Evolutionary conservation across 2,797 vertebrate genomes (phyloP).

Genomic region (Clarias platycephalus): DNA sequence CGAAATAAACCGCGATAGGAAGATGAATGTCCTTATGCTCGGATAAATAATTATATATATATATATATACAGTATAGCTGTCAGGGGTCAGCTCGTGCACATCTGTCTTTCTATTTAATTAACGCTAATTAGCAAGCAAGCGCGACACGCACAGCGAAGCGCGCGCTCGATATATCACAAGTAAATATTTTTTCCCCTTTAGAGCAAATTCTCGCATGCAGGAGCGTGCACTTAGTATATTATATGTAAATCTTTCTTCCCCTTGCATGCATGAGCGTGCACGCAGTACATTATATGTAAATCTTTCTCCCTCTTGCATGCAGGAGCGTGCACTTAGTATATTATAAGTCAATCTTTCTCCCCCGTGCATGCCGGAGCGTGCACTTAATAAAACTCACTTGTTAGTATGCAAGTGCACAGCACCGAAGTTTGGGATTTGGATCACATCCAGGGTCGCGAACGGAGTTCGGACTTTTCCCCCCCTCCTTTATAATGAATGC

Average conservation of each 20-base stretch:
- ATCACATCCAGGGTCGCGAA: conserved; percentile 15
- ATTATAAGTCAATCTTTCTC: no score
- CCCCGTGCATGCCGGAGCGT: background rate
- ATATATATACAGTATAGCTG: background rate
- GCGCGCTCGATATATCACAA: background rate
- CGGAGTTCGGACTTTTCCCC: background rate
- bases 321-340: background rate
- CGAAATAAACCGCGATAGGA: conserved; percentile 30
- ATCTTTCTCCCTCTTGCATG: background rate
- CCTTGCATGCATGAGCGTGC: background rate
- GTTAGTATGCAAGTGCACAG: conserved; percentile 66
- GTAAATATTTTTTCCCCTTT: background rate
- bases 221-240: background rate
- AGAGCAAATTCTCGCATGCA: background rate
- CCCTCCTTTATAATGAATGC: conserved; percentile 8
- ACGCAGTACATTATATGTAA: background rate
- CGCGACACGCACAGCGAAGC: background rate
- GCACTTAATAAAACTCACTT: conserved; percentile 52
- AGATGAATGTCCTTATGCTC: conserved; percentile 25
- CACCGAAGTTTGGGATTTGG: conserved; percentile 38
- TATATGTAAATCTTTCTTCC: no score
- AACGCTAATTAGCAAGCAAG: conserved; percentile 73
- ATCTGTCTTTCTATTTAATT: conserved; percentile 66
- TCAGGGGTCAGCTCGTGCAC: background rate
- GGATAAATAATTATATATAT: conserved; percentile 20